Evolutionary conservation across 2,888 invertebrate species (phyloP), one percentile per base, ranked within the genome.

Genomic region (Leptopilina drosophilae): DNA sequence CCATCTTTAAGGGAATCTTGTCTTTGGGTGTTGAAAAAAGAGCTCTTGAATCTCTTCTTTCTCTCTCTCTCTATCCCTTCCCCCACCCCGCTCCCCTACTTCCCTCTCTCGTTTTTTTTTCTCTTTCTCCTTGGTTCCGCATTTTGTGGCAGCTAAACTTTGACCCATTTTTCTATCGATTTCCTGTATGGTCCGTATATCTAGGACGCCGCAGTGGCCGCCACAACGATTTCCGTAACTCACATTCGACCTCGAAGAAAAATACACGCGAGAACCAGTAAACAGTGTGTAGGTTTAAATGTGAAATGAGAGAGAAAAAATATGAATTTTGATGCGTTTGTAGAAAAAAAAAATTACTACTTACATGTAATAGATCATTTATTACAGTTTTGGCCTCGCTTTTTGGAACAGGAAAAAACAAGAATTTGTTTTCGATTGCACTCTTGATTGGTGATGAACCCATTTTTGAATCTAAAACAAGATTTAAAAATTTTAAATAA

Each of bases 131-230:
- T 40, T 14, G 20, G 59, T 49, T 46, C 64, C 46, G 49, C 15
- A 40, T 62, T 64, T 40, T 49, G 12, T 49, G 78, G 79, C 80
- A 73, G 73, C 83, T 80, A 87, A 89, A 84, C 88, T 89, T 86
- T 89, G 90, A 90, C 90, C 90, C 85, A 90, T 90, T 89, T 90
- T 90, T 88, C 87, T 88, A 90, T 90, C 87, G 89, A 90, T 89
- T 85, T 85, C 83, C 82, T 79, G 78, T 79, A 78, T 65, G 80
- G 53, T 80, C 79, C 81, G 77, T 81, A 33, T 33, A 85, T 84
- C 82, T 84, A 78, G 85, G 82, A 83, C 86, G 82, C 82, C 76
- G 80, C 78, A 80, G 81, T 76, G 80, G 65, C 79, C 56, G 64
- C 77, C 67, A 73, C 64, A 11, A 64, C 76, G 59, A 73, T 73